Base-by-base conservation (phyloP, 2,888 invertebrate genomes). In the Troides oblongomaculatus region DNA sequence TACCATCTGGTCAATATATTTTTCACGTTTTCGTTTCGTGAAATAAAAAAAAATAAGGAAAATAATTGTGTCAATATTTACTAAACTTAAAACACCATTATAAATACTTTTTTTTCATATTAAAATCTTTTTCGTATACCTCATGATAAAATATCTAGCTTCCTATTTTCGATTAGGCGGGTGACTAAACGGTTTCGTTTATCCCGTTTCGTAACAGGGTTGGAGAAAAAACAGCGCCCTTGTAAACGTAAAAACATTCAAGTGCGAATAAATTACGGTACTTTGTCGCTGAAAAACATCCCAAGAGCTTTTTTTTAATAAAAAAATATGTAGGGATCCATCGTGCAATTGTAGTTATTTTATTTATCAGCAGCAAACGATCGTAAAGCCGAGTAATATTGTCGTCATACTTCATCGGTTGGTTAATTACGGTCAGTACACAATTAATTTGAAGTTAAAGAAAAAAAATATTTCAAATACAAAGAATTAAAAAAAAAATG, bases 161-260 rank as follows among this genome's bases (percentile, higher is more conserved):
- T 64, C 36, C 7, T 63, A 36, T 53, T 64, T 53, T 59, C 68
- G 64, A 68, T 68, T 64, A 68, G 23, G 60, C 64, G 60, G 60
- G 64, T 68, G 64, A 68, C 60, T 59, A 68, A 68, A 63, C 60
- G 59, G 59, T 68, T 64, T 61, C 66, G 61, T 60, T 66, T 59
- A 60, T n/a, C 25, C 60, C 59, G 46, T 18, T 46, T n/a, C 46
- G 14, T 46, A 18, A 43, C 46, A 43, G 21, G 46, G 65, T 50
- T 59, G 14, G 30, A 18, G 59, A 25, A 69, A 64, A 69, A 64
- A 60, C 18, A 59, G 53, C 56, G 53, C 56, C 61, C 64, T 62
- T 61, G 18, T 64, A 69, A 69, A 64, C 61, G 64, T 61, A 61
- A 62, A 67, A 67, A 69, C 57, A 69, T 62, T 39, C 39, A 62